Base-by-base conservation (phyloP, 2,797 vertebrate genomes). In the Acipenser transmontanus region DNA sequence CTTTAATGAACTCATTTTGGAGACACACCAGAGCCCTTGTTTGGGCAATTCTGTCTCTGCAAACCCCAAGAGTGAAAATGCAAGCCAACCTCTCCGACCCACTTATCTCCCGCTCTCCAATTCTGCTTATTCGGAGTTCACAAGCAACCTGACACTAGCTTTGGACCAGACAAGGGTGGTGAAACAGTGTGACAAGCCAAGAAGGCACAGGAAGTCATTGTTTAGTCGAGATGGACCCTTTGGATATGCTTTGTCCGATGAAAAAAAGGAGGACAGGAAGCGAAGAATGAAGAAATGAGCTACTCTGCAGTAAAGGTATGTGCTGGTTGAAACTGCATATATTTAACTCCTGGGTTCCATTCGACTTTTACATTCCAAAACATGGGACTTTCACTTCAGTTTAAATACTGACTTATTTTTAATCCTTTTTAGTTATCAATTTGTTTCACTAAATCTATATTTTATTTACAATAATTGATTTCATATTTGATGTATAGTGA, bases 251-350 rank as follows among this genome's bases (percentile, higher is more conserved):
- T 57, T 74, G 56, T 59, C 51, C 13, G 72, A 67, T 13, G 70
- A 76, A 60, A 74, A 68, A 66, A 77, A 75, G 63, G 67, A 72
- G 54, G 71, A 77, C 62, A 62, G 66, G 52, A 77, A 68, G 59
- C 20, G 63, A 64, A 75, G 65, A 65, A 74, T 72, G 69, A 76
- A 75, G 72, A 75, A 77, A 61, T 76, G 66, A 76, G 2, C 34
- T 34, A 57, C 54, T 6, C n/a, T 12, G 7, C 50, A 20, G 47
- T 62, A 57, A 70, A 77, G 73, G 68, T 75, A 49, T 50, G 56
- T 10, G 50, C 14, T 64, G 50, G 7, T 34, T n/a, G 8, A 47
- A 50, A 50, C 34, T 34, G 34, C 34, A 34, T 34, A 0, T 34
- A 34, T 34, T 34, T 34, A 34, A 34, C 3, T 4, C 34, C 34